These are phyloP conservation scores for Agrotis clavis DNA, from an alignment of 2,888 invertebrate genomes.

Conservation along the genomic window DNA sequence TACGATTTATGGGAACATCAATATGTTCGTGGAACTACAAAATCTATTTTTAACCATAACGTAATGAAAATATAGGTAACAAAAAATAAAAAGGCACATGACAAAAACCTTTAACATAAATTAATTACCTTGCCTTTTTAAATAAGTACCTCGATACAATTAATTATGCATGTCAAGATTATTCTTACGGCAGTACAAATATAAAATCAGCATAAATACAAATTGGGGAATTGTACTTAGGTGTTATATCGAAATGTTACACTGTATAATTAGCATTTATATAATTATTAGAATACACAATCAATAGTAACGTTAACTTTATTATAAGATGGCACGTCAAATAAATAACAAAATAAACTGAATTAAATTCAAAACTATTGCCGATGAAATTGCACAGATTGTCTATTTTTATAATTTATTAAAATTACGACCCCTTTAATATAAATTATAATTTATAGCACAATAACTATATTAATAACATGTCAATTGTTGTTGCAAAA, in stretches of 20 bases:
- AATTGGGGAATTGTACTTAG: constrained; percentile 1
- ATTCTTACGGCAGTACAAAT: too few species aligned
- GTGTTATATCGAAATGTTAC: background rate
- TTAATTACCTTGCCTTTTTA: constrained; percentile 1
- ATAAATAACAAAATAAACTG: constrained; percentile 5
- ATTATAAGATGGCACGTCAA: constrained; percentile 26
- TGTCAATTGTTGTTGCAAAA: background rate
- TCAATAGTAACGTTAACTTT: background rate
- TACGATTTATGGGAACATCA: background rate
- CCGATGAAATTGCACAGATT: constrained; percentile 1
- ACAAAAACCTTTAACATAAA: constrained; percentile 13
- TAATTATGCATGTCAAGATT: constrained; percentile 1
- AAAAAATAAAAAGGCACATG: background rate
- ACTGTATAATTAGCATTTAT: background rate
- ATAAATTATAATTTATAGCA: background rate
- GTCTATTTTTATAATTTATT: constrained; percentile 8
- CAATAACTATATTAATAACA: background rate
- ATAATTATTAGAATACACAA: background rate
- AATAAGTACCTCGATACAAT: background rate
- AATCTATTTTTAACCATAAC: constrained; percentile 4
- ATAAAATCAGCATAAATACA: background rate
- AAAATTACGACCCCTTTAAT: constrained; percentile 1
- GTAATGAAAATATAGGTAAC: background rate
- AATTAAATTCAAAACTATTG: background rate
- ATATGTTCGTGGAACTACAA: background rate